These are phyloP conservation scores for Sarcophaga carnaria DNA, from an alignment of 2,888 invertebrate species.

Conservation along the genomic window DNA sequence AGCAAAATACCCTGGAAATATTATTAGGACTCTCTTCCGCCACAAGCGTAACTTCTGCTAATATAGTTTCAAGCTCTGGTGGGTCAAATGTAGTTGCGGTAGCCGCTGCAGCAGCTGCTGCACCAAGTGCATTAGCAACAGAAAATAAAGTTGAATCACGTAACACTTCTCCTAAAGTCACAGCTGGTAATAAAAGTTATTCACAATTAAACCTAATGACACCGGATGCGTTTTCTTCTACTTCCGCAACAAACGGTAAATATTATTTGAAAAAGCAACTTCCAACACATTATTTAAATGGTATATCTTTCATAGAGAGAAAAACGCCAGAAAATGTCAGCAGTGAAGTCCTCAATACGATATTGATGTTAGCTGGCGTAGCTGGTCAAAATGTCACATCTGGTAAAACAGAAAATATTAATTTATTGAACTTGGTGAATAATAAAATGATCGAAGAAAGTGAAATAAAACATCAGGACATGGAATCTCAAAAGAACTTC, in stretches of 20 bases:
- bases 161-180: conserved; percentile 75
- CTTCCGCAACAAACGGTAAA: conserved; percentile 73
- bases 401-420: conserved; percentile 76
- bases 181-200: conserved; percentile 74
- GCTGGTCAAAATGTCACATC: conserved; percentile 74
- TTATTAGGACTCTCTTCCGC: conserved; percentile 73
- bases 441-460: conserved; percentile 80
- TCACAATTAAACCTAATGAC: conserved; percentile 89
- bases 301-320: conserved; percentile 67
- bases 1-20: conserved; percentile 73
- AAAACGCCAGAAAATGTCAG: conserved; percentile 78
- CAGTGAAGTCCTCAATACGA: conserved; percentile 80
- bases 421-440: conserved; percentile 79
- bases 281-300: background rate
- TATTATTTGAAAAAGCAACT: background rate
- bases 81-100: conserved; percentile 74
- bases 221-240: conserved; percentile 90
- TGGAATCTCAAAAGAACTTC: conserved; percentile 79
- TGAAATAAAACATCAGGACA: conserved; percentile 78
- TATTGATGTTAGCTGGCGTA: conserved; percentile 81
- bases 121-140: conserved; percentile 72
- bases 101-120: conserved; percentile 73
- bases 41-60: conserved; percentile 32
- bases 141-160: conserved; percentile 69
- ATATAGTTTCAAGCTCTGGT: conserved; percentile 60